Evolutionary conservation across 1,140 invertebrate species (phyloP).

Genomic region (Leptinotarsa lineolata): DNA sequence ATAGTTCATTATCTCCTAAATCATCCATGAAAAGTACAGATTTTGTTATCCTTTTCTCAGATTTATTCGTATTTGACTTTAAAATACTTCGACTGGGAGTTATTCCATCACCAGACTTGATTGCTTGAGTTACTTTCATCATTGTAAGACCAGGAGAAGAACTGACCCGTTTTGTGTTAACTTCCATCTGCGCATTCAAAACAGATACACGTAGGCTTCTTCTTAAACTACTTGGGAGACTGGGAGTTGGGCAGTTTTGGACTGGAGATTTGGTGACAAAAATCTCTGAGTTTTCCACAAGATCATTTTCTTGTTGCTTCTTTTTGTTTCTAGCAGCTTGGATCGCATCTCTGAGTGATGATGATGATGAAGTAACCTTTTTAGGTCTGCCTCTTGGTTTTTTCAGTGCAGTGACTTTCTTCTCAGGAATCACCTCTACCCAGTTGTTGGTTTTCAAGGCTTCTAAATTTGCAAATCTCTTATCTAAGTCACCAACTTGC

Average conservation of each 20-base stretch:
- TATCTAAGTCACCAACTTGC: conserved; percentile 63
- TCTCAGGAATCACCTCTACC: conserved; percentile 55
- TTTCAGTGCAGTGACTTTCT: conserved; percentile 28
- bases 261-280: not conserved
- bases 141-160: conserved; percentile 40
- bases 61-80: conserved; percentile 34
- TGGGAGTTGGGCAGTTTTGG: not conserved
- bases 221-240: not conserved
- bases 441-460: conserved; percentile 60
- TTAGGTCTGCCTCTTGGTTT: conserved; percentile 26
- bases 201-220: conserved; percentile 30
- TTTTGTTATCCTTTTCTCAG: conserved; percentile 33
- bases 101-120: conserved; percentile 36
- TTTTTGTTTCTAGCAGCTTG: conserved; percentile 39
- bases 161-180: conserved; percentile 15
- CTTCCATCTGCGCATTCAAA: not conserved
- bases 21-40: conserved; percentile 42
- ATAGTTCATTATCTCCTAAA: not conserved
- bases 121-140: conserved; percentile 42
- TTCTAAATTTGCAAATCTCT: conserved; percentile 60
- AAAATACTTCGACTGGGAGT: conserved; percentile 45
- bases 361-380: conserved; percentile 28
- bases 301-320: conserved; percentile 13
- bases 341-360: conserved; percentile 37
- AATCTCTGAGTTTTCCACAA: not conserved